Evolutionary conservation across 2,797 vertebrate genomes (phyloP).

Genomic region (Sebastes oblongus): DNA sequence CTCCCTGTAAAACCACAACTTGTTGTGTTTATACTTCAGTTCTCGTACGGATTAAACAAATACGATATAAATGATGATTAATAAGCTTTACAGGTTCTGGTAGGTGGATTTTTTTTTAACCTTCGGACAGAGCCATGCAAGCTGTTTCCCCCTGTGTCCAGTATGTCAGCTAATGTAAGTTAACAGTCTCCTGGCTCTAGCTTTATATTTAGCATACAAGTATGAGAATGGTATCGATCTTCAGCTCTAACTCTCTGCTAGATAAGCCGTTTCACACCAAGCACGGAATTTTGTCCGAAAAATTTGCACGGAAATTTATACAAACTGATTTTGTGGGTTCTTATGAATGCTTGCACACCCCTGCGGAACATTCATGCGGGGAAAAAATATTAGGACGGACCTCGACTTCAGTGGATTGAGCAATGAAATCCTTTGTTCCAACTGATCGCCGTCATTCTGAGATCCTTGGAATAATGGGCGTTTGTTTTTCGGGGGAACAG

Average conservation of each 20-base stretch:
- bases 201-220: neutral
- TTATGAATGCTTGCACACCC: too few relatives aligned
- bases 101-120: neutral
- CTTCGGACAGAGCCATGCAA: neutral
- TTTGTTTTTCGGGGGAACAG: neutral
- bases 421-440: neutral
- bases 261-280: neutral
- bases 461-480: neutral
- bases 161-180: neutral
- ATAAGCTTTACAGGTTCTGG: neutral
- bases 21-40: neutral
- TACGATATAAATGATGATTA: neutral
- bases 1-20: neutral
- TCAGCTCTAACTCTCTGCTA: neutral
- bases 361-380: too few relatives aligned
- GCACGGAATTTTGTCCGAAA: too few relatives aligned
- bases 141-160: neutral
- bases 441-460: neutral
- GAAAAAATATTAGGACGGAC: neutral
- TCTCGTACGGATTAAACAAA: neutral
- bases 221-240: neutral
- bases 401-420: neutral
- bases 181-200: neutral
- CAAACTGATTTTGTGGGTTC: too few relatives aligned
- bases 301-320: too few relatives aligned